Evolutionary conservation across 2,888 invertebrate genomes (phyloP).

Genomic region (Ennomos quercinarius): DNA sequence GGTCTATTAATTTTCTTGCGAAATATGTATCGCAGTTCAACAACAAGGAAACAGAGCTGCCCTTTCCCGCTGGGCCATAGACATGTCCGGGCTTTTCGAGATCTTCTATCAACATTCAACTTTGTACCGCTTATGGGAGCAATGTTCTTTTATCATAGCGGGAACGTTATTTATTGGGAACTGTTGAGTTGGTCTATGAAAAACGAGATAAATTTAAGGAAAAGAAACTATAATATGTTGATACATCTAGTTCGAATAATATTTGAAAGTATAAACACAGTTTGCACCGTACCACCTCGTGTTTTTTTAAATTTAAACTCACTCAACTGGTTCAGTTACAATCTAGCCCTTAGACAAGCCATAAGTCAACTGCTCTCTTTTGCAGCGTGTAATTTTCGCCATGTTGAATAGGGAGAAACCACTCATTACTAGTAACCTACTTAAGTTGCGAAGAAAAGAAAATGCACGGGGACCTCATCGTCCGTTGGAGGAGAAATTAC

Average conservation of each 20-base stretch:
- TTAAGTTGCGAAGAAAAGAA: conserved; percentile 77
- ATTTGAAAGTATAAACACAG: conserved; percentile 52
- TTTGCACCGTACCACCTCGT: conserved; percentile 44
- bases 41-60: conserved; percentile 48
- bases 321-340: conserved; percentile 50
- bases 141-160: conserved; percentile 64
- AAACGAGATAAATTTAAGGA: conserved; percentile 53
- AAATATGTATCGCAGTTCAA: conserved; percentile 33
- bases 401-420: conserved; percentile 71
- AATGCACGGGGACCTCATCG: conserved; percentile 67
- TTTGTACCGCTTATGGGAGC: conserved; percentile 68
- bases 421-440: conserved; percentile 74
- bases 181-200: conserved; percentile 57
- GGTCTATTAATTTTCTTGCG: conserved; percentile 33
- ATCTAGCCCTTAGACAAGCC: conserved; percentile 44
- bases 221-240: conserved; percentile 38
- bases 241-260: conserved; percentile 29
- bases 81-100: conserved; percentile 69
- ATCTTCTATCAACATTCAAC: conserved; percentile 78
- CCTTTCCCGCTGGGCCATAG: conserved; percentile 59
- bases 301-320: conserved; percentile 55
- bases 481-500: conserved; percentile 74
- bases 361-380: conserved; percentile 61
- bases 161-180: conserved; percentile 66
- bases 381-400: conserved; percentile 64